Conservation (phyloP, 1,140 invertebrate genomes). For the Drosophila erecta region DNA sequence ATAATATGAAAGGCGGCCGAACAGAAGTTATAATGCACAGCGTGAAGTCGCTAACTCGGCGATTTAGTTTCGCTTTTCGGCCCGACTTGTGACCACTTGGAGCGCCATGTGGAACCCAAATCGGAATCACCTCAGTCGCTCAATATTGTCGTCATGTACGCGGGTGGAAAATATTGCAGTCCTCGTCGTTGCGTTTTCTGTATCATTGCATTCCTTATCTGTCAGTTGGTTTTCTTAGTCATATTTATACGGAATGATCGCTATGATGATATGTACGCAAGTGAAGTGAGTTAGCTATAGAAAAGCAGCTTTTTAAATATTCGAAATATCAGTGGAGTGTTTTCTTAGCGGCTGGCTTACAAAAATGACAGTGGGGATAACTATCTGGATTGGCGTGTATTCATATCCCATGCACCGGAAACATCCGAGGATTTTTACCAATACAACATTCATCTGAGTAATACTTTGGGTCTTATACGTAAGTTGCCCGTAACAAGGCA, state of each 20-base stretch:
- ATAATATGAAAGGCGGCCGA: constrained; percentile 3
- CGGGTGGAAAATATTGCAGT: not conserved
- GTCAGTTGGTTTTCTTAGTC: constrained; percentile 27
- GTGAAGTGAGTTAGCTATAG: constrained; percentile 14
- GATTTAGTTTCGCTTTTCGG: constrained; percentile 29
- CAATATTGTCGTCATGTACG: constrained; percentile 41
- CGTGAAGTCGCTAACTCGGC: constrained; percentile 20
- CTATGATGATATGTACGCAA: not conserved
- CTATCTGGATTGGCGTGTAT: constrained; percentile 15
- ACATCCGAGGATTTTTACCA: constrained; percentile 26
- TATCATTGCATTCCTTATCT: constrained; percentile 15
- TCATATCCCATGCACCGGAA: constrained; percentile 32
- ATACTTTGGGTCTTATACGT: constrained; percentile 44
- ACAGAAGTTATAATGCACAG: not conserved
- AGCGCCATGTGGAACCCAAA: constrained; percentile 3
- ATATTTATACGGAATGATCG: not conserved
- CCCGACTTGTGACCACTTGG: constrained; percentile 6
- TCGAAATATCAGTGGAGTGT: too few relatives aligned
- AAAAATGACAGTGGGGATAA: not conserved
- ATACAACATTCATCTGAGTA: constrained; percentile 57
- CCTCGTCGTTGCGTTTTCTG: constrained; percentile 17
- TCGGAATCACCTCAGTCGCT: constrained; percentile 20
- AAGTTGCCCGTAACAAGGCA: constrained; percentile 53
- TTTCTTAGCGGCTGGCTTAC: not conserved
- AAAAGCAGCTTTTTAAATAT: too few relatives aligned